Percentiles rank a stretch among this genome's conserved stretches.
These are phyloP conservation scores for Drosophila dives DNA, from an alignment of 2,888 invertebrate genomes.

Conservation along the genomic window DNA sequence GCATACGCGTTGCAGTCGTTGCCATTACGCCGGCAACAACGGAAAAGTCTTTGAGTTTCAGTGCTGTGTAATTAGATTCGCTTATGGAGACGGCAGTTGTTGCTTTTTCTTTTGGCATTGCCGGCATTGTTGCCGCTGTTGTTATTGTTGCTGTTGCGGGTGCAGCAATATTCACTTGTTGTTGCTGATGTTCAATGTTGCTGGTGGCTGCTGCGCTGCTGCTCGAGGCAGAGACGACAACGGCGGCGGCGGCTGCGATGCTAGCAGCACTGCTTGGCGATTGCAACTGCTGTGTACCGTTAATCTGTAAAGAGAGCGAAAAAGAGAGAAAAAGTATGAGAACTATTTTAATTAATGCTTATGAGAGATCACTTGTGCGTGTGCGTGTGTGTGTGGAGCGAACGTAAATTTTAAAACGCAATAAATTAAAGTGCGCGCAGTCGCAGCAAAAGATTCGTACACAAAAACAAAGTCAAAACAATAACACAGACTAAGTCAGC, in stretches of 20 bases:
- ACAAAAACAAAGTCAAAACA: conserved; percentile 33
- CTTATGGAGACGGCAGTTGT: conserved; percentile 82
- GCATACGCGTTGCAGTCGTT: conserved; percentile 52
- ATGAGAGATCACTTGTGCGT: conserved; percentile 7
- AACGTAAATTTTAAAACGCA: conserved; percentile 49
- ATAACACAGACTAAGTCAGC: conserved; percentile 25
- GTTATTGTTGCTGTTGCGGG: conserved; percentile 51
- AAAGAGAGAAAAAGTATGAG: conserved; percentile 10
- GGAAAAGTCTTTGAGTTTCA: conserved; percentile 79
- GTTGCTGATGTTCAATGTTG: conserved; percentile 57
- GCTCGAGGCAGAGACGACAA: conserved; percentile 68
- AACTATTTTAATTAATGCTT: background rate
- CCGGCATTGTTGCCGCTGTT: conserved; percentile 82
- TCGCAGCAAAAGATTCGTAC: conserved; percentile 32
- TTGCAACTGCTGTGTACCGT: conserved; percentile 72
- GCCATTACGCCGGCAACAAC: conserved; percentile 64
- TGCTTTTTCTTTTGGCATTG: conserved; percentile 85
- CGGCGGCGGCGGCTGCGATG: conserved; percentile 61
- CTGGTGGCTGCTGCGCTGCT: conserved; percentile 56
- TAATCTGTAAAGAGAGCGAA: conserved; percentile 53
- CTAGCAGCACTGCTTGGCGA: conserved; percentile 63
- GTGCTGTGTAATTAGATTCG: conserved; percentile 82
- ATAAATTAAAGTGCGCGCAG: conserved; percentile 65
- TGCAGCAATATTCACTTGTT: conserved; percentile 41
- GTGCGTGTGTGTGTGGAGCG: conserved; percentile 2